Evolutionary conservation across 2,797 vertebrate species (phyloP).

Genomic region (Falco naumanni): DNA sequence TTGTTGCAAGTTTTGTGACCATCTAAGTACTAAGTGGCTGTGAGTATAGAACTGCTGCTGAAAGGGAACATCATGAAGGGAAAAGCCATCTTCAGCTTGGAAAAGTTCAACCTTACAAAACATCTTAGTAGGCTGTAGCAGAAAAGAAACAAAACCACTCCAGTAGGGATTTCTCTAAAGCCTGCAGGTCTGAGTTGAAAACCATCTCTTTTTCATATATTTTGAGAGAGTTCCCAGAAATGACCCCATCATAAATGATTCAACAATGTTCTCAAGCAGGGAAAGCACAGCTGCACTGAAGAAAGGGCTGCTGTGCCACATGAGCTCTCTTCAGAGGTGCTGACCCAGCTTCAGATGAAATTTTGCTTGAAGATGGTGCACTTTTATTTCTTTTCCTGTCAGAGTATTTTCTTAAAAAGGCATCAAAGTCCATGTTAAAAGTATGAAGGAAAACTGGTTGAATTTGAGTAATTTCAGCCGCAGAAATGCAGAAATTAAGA

Average conservation of each 20-base stretch:
- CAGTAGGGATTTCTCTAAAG: not conserved
- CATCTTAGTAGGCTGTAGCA: not conserved
- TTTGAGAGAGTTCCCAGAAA: not conserved
- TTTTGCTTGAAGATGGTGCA: not conserved
- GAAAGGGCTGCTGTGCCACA: not conserved
- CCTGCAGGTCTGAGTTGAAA: not conserved
- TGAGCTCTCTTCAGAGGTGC: not conserved
- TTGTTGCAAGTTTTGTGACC: not conserved
- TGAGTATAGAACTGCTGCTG: not conserved
- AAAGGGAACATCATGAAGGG: not conserved
- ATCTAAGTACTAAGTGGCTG: not conserved
- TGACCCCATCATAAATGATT: not conserved
- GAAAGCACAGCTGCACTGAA: slow-evolving; percentile 1
- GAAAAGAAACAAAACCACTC: not conserved
- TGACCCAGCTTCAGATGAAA: slow-evolving; percentile 5
- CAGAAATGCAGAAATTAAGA: not conserved
- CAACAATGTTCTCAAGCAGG: not conserved
- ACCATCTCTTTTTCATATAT: not conserved
- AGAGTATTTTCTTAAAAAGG: not conserved
- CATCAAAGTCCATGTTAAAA: not conserved
- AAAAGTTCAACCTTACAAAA: not conserved
- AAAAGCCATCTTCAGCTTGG: not conserved
- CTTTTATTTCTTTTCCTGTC: not conserved
- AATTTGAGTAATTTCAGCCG: not conserved
- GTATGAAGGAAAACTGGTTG: not conserved